Base-by-base conservation (phyloP, 2,113 vertebrate species). In the Ameiurus melas region DNA sequence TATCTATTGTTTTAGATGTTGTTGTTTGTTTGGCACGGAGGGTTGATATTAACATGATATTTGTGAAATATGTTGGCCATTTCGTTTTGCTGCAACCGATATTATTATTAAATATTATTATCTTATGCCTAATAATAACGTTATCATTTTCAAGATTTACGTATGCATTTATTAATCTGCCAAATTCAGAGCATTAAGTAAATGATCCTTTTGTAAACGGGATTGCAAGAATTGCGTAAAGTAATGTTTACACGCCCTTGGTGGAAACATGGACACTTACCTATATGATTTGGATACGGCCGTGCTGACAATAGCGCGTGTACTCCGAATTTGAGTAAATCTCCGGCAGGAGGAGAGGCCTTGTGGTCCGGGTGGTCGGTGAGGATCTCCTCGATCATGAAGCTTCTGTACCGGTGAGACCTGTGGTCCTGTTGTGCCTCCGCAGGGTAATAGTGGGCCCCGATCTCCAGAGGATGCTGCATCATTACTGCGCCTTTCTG, bases 311-410 rank as follows among this genome's bases (percentile, higher is more conserved):
- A 94, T 51, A 99, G 95, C 43, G 98, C 98, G 53, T 99, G 98
- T 19, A 98, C 98, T 79, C 98, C 98, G 91, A 99, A 99, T 88
- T 99, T 99, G 66, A 99, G 97, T 62, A 99, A 93, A 78, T 99
- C 98, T 43, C 97, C 97, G 4, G 94, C 94, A 1, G 97, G 97
- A 36, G 96, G 95, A 12, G 96, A 93, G 14, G 90, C 95, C 88
- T 98, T 98, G 93, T 97, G 94, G 68, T 97, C 96, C 16, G 96
- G 95, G 62, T 96, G 98, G 25, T 99, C 98, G 0, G 97, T 99
- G 84, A 99, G 96, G 91, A 99, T 99, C 93, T 99, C 98, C 92
- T 99, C 98, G 81, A 99, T 99, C 98, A 99, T 99, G 91, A 99
- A 99, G 93, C 97, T 98, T 94, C 98, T 94, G 94, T 99, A 99